Base-by-base conservation (phyloP, 2,113 vertebrate genomes). In the Scomber scombrus region DNA sequence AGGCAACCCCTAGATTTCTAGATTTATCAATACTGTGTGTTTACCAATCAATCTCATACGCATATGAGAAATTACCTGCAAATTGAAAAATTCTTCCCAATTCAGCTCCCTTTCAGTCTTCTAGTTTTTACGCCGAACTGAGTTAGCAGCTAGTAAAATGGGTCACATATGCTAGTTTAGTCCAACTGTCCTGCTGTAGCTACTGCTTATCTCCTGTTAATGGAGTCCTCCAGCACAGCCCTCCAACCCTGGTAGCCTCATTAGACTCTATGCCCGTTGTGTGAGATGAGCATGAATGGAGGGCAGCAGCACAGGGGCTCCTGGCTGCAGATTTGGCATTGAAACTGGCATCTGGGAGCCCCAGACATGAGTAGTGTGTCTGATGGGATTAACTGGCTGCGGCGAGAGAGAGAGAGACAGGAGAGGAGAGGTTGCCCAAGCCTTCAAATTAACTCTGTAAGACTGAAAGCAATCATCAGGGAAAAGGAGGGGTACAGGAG, bases 341-440 rank as follows among this genome's bases (percentile, higher is more conserved):
- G 85, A 80, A 76, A 89, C 63, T 92, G 89, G 83, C 86, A 89
- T 89, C 82, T 89, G 83, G 87, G 84, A 85, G 79, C 77, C 87
- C 66, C 80, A 79, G 82, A 94, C 91, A 84, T 86, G 85, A 89
- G 87, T 75, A 69, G 83, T 86, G 91, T 84, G 83, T 93, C 92
- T 92, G 84, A 94, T 91, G 91, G 89, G 92, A 95, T 92, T 92
- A 93, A 89, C 90, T 79, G 85, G 85, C 88, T 86, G 81, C 86
- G 76, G 81, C 49, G 21, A 89, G 82, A 90, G 66, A 46, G 23
- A 26, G 75, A 78, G 54, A 83, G 54, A 89, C 58, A 81, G 89
- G 82, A 67, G 76, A 83, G 55, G 86, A 86, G 84, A 82, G 86
- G 79, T 80, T 80, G 89, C 72, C 75, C 81, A 77, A 76, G 58